phyloP scores from a whole-genome alignment of 1,140 invertebrate genomes.

The Dendrolimus punctatus region DNA sequence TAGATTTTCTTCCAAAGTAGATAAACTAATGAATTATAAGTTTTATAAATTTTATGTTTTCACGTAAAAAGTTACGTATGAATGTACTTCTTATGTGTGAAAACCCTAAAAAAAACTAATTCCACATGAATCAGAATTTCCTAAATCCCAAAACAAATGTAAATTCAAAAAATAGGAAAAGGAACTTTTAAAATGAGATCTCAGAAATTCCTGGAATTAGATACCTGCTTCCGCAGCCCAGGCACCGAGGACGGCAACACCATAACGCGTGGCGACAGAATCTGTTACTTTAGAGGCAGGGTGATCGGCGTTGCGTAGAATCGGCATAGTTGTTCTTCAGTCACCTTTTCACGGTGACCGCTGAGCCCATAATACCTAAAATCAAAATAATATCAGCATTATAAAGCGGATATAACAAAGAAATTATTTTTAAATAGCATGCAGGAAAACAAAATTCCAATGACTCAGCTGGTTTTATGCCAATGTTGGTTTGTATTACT shows the following conservation, averaged over 20 bases:
- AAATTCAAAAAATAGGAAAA: no score
- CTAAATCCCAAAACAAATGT: no score
- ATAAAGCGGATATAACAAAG: not conserved
- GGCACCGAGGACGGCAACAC: conserved; percentile 48
- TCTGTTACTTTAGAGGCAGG: conserved; percentile 35
- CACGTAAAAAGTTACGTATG: no score
- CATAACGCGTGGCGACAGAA: conserved; percentile 39
- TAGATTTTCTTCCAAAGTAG: no score
- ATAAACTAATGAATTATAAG: no score
- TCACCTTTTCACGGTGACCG: conserved; percentile 25
- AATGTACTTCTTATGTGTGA: no score
- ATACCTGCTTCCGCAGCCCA: conserved; percentile 58
- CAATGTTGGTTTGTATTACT: no score
- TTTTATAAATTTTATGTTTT: no score
- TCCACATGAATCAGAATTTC: no score
- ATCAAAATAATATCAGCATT: not conserved
- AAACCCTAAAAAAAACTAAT: no score
- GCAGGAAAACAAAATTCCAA: not conserved
- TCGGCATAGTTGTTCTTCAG: conserved; percentile 35
- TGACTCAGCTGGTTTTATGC: no score
- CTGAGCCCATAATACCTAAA: conserved; percentile 38
- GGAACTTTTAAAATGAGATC: no score
- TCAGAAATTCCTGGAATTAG: not conserved
- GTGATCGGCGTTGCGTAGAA: conserved; percentile 49
- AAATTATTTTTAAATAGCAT: not conserved